Evolutionary conservation across 2,113 vertebrate species (phyloP), one percentile per base, ranked within the genome.

Genomic region (Accipiter cooperii): DNA sequence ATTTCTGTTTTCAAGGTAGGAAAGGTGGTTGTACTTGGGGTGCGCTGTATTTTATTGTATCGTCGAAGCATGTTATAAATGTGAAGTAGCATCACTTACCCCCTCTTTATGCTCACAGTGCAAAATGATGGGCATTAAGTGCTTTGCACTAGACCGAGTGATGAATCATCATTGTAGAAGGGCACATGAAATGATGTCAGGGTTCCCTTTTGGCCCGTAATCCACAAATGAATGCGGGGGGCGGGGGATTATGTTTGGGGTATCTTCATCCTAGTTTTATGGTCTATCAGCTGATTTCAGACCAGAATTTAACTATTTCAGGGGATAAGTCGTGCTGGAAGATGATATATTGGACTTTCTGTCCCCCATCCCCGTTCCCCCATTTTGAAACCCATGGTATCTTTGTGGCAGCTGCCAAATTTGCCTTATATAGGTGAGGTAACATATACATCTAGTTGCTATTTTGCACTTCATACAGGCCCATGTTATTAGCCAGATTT

Each of bases 261-360:
- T 93, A 92, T 93, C 74, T 95, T 92, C 38, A 69, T 84, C 44
- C n/a, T 88, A 6, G 51, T 79, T 94, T 76, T 92, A 76, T 85
- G 52, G 68, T 79, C 69, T 68, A 7, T 78, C 47, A 55, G 17
- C 47, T 92, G 12, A 87, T 29, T 83, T 75, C 55, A 47, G 55
- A 66, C 24, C 25, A 65, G 64, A 78, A 84, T 87, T 78, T 61
- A 89, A 84, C 34, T 66, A 4, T 91, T 93, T 95, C 65, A 70
- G 26, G 17, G 29, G 10, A 17, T 60, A 73, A 84, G 22, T 68
- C 33, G 13, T 26, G 13, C 47, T 82, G 20, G 69, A 85, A 49
- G 40, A 22, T 44, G 19, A 0, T 54, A 13, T 54, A 75, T 91
- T 31, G 12, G 13, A 24, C 22, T 63, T 34, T 20, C 51, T 28